Base-by-base conservation (phyloP, 37 sponge, comb jelly and placozoan genomes). In the Halichondria panicea region DNA sequence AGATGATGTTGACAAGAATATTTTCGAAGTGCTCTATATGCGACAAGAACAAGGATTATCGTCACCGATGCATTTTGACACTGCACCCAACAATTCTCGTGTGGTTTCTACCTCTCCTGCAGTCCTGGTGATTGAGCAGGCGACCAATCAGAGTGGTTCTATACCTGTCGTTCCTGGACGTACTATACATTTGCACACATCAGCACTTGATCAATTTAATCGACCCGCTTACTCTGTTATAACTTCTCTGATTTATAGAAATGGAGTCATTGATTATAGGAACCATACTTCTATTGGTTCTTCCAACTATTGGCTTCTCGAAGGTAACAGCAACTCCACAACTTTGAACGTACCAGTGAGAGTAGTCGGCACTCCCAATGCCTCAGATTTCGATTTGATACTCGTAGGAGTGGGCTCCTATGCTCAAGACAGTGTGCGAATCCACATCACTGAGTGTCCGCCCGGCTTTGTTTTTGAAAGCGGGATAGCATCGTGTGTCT, bases 251-350 rank as follows among this genome's bases (percentile, higher is more conserved):
- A 48, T 48, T 11, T 15, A 15, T n/a, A 5, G 31, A 1, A 58
- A 12, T 35, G 39, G 4, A 32, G 32, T 50, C 18, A 31, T 53
- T 25, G 3, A 18, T 38, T 71, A n/a, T n/a, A n/a, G n/a, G n/a
- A n/a, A n/a, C n/a, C n/a, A n/a, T n/a, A n/a, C 85, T 30, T 18
- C 1, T 2, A 41, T 86, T 55, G 85, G 85, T 21, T 30, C 19
- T 48, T 72, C 66, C 0, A 68, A 66, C 7, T 86, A 52, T 45
- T 48, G 43, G 24, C 66, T 86, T 71, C 45, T 73, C 12, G 37
- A 71, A 13, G 50, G 13, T 9, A 48, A 48, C 13, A 13, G 50
- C 50, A 48, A 9, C 9, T 48, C 13, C 13, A 48, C 13, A 9
- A 18, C 50, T 18, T 13, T 48, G 13, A 48, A 24, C 5, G 43